A percentile compares a stretch with the other conserved stretches of the same genome.
These are phyloP conservation scores for Agrotis puta DNA, from an alignment of 2,888 invertebrate species.

Conservation along the genomic window DNA sequence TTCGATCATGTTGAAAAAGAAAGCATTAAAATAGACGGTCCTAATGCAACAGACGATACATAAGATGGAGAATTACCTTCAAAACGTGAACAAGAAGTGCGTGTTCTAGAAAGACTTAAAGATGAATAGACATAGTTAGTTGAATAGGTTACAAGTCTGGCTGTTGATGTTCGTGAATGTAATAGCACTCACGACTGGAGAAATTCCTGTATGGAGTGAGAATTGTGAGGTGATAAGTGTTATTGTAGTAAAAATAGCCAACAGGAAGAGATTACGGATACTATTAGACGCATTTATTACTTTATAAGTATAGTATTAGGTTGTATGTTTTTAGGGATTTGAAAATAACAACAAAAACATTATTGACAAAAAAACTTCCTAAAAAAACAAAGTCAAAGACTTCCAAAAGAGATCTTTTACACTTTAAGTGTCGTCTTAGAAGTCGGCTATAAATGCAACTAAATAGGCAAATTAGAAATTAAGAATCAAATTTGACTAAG, in stretches of 20 bases:
- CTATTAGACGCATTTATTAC: neutral
- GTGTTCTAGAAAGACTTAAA: neutral
- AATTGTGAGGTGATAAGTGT: conserved; percentile 6
- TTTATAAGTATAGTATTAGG: neutral
- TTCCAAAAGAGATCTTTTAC: too few species aligned
- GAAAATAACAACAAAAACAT: neutral
- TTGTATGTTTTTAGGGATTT: neutral
- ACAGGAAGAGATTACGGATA: neutral
- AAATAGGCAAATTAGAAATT: too few species aligned
- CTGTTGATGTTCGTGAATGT: conserved; percentile 21
- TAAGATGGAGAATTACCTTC: neutral
- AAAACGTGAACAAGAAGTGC: conserved; percentile 19
- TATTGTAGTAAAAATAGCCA: neutral
- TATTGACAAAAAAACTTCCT: too few species aligned
- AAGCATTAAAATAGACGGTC: neutral
- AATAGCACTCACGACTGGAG: conserved; percentile 36
- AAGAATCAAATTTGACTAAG: too few species aligned
- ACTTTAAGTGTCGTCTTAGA: too few species aligned
- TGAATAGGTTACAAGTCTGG: conserved; percentile 17
- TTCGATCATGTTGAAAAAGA: neutral
- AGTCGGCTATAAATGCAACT: neutral
- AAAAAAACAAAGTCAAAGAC: too few species aligned
- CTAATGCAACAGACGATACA: neutral
- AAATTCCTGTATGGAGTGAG: conserved; percentile 3
- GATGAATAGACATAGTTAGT: conserved; percentile 27